Base-by-base conservation (phyloP, 2,113 vertebrate species). In the Sander lucioperca region DNA sequence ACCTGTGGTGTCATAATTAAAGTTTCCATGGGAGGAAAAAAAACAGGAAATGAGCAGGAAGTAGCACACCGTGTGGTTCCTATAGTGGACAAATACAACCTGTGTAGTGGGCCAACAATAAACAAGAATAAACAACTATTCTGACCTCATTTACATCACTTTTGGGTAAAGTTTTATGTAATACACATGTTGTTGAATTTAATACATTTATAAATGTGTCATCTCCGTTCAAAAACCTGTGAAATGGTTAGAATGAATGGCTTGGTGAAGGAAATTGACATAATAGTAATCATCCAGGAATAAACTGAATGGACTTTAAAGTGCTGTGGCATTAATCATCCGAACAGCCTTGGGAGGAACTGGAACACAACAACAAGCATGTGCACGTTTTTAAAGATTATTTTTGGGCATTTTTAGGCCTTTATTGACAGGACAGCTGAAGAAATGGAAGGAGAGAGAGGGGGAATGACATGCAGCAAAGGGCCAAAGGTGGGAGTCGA, bases 31-130 rank as follows among this genome's bases (percentile, higher is more conserved):
- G 19, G 36, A 64, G 27, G 14, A 13, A 6, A 58, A 58, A 91
- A 86, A 83, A 83, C 84, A 84, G 90, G 82, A 86, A 88, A 19
- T 7, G 30, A 75, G 14, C 86, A 80, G 87, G 86, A 91, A 85
- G 82, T 85, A 61, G 77, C 82, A 70, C 61, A 6, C 21, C 47
- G 74, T 51, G 47, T 15, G 25, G 25, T 67, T 63, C 48, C 27
- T 67, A 25, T 30, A 23, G 62, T 2, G 13, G 33, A 66, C 59
- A 64, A 0, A 66, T 0, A 51, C 18, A 4, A 27, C 56, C 14
- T 58, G 53, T 63, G 71, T 27, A 23, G 63, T 5, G 50, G 12
- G 7, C 6, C 11, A 66, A 71, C 47, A 48, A 58, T 13, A 57
- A 6, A 56, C 18, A 0, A 16, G 3, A 2, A 71, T 1, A 48